phyloP scores from a whole-genome alignment of 2,888 invertebrate genomes.

The Antheraea yamamai region DNA sequence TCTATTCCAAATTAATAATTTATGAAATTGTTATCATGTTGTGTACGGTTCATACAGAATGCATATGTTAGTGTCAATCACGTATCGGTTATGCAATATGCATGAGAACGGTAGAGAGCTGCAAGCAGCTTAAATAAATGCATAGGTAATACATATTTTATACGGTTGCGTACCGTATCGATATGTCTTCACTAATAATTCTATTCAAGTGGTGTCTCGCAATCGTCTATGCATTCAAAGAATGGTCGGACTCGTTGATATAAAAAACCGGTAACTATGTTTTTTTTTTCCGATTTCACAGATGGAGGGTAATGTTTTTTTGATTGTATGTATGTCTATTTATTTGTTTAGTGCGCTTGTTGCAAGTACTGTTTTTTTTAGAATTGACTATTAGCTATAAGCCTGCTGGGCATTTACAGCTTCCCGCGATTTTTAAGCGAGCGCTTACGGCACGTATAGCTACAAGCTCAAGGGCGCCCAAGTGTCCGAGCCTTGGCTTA shows the following conservation, averaged over 20 bases:
- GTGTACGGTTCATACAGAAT: constrained; percentile 1
- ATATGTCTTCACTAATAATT: not conserved
- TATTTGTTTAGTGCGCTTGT: too few species aligned
- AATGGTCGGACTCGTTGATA: not conserved
- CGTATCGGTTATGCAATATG: constrained; percentile 6
- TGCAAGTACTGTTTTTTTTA: too few species aligned
- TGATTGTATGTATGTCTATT: too few species aligned
- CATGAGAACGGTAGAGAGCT: constrained; percentile 12
- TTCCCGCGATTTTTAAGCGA: too few species aligned
- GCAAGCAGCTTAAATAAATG: constrained; percentile 11
- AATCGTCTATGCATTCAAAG: constrained; percentile 6
- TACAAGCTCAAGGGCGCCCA: too few species aligned
- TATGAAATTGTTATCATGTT: not conserved
- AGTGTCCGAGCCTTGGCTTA: too few species aligned
- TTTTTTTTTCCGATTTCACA: not conserved
- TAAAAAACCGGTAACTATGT: not conserved
- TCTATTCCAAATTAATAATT: not conserved
- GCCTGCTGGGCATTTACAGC: too few species aligned
- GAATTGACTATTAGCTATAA: too few species aligned
- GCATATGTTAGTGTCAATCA: constrained; percentile 7
- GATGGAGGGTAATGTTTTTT: too few species aligned
- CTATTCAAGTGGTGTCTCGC: constrained; percentile 4
- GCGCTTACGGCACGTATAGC: too few species aligned
- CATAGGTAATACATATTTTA: constrained; percentile 15
- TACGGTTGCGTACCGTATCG: constrained; percentile 3